Conservation (phyloP, 2,888 invertebrate genomes). For the Philopedon plagiatum region DNA sequence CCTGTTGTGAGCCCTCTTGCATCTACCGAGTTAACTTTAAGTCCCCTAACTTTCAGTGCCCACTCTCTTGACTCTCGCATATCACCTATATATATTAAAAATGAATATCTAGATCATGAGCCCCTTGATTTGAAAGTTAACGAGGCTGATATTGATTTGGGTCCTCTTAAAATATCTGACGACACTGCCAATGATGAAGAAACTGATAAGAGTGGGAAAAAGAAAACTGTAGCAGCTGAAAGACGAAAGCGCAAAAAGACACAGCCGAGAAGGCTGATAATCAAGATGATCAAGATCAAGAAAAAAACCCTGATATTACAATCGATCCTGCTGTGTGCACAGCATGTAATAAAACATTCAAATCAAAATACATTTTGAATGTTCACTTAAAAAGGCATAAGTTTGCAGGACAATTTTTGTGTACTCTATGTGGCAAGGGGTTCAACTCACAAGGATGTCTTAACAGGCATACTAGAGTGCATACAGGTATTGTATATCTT, state of each 20-base stretch:
- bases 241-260: conserved; percentile 32
- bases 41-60: conserved; percentile 29
- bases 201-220: neutral
- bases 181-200: conserved; percentile 19
- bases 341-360: conserved; percentile 60
- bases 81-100: conserved; percentile 34
- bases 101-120: conserved; percentile 26
- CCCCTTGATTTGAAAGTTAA: conserved; percentile 39
- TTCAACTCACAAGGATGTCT: conserved; percentile 60
- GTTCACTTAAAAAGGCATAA: conserved; percentile 58
- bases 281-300: conserved; percentile 20
- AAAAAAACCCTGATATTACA: conserved; percentile 31
- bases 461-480: conserved; percentile 58
- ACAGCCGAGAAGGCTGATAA: conserved; percentile 33
- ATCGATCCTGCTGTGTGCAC: conserved; percentile 55
- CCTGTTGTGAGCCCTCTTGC: conserved; percentile 24
- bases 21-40: conserved; percentile 20
- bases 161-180: conserved; percentile 42
- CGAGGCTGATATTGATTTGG: conserved; percentile 47
- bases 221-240: conserved; percentile 12
- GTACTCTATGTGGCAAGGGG: conserved; percentile 59
- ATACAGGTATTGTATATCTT: conserved; percentile 51
- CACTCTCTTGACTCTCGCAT: conserved; percentile 21
- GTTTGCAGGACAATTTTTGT: conserved; percentile 61
- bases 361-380: conserved; percentile 59